These are phyloP conservation scores for Drosophila atripex DNA, from an alignment of 2,888 invertebrate genomes.

Conservation along the genomic window DNA sequence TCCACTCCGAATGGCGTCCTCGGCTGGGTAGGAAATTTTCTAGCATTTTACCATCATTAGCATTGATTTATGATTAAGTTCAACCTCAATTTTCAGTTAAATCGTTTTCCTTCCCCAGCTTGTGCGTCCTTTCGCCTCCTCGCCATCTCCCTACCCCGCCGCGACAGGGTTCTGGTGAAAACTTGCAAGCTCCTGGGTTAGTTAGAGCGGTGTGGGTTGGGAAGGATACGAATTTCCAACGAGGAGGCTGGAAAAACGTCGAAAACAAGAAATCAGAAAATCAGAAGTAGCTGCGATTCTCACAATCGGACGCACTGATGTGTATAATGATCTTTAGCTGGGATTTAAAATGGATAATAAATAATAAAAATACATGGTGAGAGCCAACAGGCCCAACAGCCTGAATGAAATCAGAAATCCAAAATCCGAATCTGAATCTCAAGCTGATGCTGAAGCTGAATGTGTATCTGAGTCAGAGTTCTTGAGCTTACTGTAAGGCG, in stretches of 20 bases:
- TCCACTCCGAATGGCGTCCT: slow-evolving; percentile 66
- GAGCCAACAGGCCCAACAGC: slow-evolving; percentile 10
- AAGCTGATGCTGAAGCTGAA: slow-evolving; percentile 3
- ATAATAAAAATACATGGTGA: slow-evolving; percentile 79
- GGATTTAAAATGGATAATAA: slow-evolving; percentile 80
- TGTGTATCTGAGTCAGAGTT: slow-evolving; percentile 21
- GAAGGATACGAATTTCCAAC: slow-evolving; percentile 4
- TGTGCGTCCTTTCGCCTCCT: slow-evolving; percentile 25
- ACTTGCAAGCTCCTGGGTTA: slow-evolving; percentile 29
- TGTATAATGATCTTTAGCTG: slow-evolving; percentile 80
- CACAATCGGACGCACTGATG: slow-evolving; percentile 81
- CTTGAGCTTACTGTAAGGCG: slow-evolving; percentile 59
- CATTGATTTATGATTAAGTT: slow-evolving; percentile 83
- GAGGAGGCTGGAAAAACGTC: slow-evolving; percentile 57
- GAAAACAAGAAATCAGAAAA: slow-evolving; percentile 75
- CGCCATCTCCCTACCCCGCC: not conserved
- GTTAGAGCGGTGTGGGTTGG: not conserved
- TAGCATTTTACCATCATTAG: slow-evolving; percentile 83
- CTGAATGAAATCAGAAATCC: slow-evolving; percentile 39
- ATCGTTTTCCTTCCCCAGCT: slow-evolving; percentile 73
- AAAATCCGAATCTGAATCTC: not conserved
- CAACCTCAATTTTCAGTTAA: slow-evolving; percentile 82
- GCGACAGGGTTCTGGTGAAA: slow-evolving; percentile 17
- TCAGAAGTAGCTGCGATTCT: slow-evolving; percentile 81
- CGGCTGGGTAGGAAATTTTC: slow-evolving; percentile 65